Conservation (phyloP, 2,888 invertebrate species). For the Trissonchulus latispiculum region DNA sequence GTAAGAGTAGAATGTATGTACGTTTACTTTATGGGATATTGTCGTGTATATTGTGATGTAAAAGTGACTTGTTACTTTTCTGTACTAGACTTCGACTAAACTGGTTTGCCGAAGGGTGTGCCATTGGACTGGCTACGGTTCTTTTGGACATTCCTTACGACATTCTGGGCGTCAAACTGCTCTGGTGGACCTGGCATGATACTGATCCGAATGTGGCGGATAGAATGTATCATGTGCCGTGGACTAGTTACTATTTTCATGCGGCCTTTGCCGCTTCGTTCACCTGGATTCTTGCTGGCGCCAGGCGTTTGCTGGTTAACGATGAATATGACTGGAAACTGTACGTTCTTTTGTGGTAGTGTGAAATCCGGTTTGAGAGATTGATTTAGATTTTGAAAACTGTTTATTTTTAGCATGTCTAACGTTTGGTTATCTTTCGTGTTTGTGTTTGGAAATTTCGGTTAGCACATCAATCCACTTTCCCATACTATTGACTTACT, state of each 20-base stretch:
- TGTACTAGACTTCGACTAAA: slow-evolving; percentile 49
- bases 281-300: slow-evolving; percentile 57
- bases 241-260: slow-evolving; percentile 74
- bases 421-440: no score
- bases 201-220: slow-evolving; percentile 55
- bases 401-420: no score
- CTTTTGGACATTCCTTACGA: slow-evolving; percentile 68
- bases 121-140: slow-evolving; percentile 60
- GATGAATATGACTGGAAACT: slow-evolving; percentile 53
- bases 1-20: no score
- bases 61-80: no score
- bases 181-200: slow-evolving; percentile 73
- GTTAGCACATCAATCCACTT: no score
- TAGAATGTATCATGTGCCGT: slow-evolving; percentile 69
- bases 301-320: slow-evolving; percentile 52
- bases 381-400: no score
- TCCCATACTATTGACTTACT: no score
- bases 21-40: no score
- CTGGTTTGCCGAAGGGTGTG: slow-evolving; percentile 48
- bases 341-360: slow-evolving; percentile 41
- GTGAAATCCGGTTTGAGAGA: no score
- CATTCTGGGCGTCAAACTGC: slow-evolving; percentile 63
- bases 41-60: no score
- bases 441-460: no score
- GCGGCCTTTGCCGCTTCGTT: slow-evolving; percentile 63